Conservation (phyloP, 2,113 vertebrate species). For the Psephotus haematonotus region DNA sequence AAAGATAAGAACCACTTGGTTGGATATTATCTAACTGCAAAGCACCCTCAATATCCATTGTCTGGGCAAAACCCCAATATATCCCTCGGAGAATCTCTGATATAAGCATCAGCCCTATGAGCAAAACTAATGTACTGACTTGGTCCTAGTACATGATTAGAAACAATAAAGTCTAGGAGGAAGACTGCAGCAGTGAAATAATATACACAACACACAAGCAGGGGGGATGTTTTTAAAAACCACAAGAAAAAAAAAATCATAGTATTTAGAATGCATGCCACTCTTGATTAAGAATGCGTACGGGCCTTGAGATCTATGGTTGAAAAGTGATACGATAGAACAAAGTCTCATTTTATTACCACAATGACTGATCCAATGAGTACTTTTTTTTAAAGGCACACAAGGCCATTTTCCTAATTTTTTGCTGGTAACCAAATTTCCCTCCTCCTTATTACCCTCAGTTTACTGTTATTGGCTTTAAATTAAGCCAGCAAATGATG, state of each 20-base stretch:
- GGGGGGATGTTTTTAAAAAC: neutral
- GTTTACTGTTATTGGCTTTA: slow-evolving; percentile 37
- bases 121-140: neutral
- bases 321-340: neutral
- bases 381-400: neutral
- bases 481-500: slow-evolving; percentile 5
- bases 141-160: neutral
- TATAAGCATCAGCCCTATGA: neutral
- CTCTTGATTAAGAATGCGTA: neutral
- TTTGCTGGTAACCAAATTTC: neutral
- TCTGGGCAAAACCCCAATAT: neutral
- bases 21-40: neutral
- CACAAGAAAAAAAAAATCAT: neutral
- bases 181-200: neutral
- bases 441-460: neutral
- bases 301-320: neutral
- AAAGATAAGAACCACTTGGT: neutral
- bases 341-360: neutral
- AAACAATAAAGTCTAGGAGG: neutral
- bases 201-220: neutral
- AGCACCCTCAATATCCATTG: neutral
- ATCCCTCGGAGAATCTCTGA: neutral
- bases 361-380: slow-evolving; percentile 13
- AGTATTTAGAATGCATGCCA: neutral
- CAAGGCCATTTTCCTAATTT: neutral